These are phyloP conservation scores for Drosophila birchii DNA, from an alignment of 2,888 invertebrate genomes.

Conservation along the genomic window DNA sequence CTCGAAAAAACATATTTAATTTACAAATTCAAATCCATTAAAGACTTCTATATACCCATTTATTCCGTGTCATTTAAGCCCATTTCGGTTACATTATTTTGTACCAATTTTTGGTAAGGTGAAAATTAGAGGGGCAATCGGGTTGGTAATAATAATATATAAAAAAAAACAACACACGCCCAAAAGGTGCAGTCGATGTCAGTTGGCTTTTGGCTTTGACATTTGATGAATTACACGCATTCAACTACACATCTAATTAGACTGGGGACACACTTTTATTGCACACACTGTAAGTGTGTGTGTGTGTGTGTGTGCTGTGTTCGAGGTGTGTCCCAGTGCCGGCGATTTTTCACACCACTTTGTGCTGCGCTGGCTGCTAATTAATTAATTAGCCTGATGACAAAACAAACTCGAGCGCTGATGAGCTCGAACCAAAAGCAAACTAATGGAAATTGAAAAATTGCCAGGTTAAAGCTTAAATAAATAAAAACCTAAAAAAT, in stretches of 20 bases:
- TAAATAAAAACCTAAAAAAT: not conserved
- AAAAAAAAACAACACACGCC: slow-evolving; percentile 47
- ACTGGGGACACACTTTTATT: slow-evolving; percentile 77
- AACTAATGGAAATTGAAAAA: slow-evolving; percentile 29
- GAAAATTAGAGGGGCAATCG: slow-evolving; percentile 23
- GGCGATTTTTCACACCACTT: slow-evolving; percentile 68
- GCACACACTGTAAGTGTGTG: slow-evolving; percentile 53
- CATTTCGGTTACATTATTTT: not conserved
- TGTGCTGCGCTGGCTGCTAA: slow-evolving; percentile 57
- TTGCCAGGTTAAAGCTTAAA: slow-evolving; percentile 4
- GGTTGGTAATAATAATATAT: slow-evolving; percentile 14
- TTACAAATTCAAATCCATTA: not conserved
- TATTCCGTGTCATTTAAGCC: not conserved
- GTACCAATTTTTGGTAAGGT: not conserved
- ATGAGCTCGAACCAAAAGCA: slow-evolving; percentile 50
- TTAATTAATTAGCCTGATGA: slow-evolving; percentile 80
- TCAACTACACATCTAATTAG: slow-evolving; percentile 74
- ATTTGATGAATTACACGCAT: slow-evolving; percentile 76
- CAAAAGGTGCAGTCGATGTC: slow-evolving; percentile 70
- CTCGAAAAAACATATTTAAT: not conserved
- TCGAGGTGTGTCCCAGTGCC: slow-evolving; percentile 62
- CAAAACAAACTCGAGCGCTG: slow-evolving; percentile 72
- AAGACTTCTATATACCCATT: not conserved
- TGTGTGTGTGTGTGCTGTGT: slow-evolving; percentile 13
- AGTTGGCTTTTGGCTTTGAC: slow-evolving; percentile 62